Base-by-base conservation (phyloP, 2,113 vertebrate species). In the Pachypanchax playfairii region DNA sequence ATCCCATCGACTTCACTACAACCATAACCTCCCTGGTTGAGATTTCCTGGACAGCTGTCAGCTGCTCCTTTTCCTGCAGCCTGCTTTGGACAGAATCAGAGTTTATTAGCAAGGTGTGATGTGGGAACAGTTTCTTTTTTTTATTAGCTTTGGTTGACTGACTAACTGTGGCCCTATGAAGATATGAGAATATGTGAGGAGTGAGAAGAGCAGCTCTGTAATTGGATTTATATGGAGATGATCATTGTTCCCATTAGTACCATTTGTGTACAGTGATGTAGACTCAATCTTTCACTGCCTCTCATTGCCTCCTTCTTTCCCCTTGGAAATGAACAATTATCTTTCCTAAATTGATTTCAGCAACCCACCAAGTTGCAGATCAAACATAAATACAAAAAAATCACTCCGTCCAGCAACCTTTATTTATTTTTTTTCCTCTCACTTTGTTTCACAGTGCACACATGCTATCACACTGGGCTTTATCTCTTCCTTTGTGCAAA, bases 221-320 rank as follows among this genome's bases (percentile, higher is more conserved):
- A 91, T 89, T 91, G 81, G 85, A 85, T 89, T 90, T 73, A 88
- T 87, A 88, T 87, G 73, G 70, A 79, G 62, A 70, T 73, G 66
- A 87, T 90, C 80, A 87, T 82, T 74, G 80, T 84, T 60, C 83
- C 85, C 85, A 89, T 90, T 90, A 90, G 77, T 60, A 59, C 56
- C 80, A 79, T 89, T 90, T 87, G 82, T 82, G 72, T 79, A 65
- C 69, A 58, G 50, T 70, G 61, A 60, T 84, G 79, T 79, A 42
- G 76, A 75, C 81, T 73, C 80, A 53, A 70, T 80, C 77, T 90
- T 84, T 86, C 66, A 87, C 77, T 75, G 75, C 74, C 63, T 79
- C 83, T 78, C 61, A 64, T 65, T 70, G 61, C 80, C 70, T 80
- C 80, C 59, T 70, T 66, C 47, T 61, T 73, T 82, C 77, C 70